Base-by-base conservation (phyloP, 2,888 invertebrate species). In the Caenorhabditis sulstoni region DNA sequence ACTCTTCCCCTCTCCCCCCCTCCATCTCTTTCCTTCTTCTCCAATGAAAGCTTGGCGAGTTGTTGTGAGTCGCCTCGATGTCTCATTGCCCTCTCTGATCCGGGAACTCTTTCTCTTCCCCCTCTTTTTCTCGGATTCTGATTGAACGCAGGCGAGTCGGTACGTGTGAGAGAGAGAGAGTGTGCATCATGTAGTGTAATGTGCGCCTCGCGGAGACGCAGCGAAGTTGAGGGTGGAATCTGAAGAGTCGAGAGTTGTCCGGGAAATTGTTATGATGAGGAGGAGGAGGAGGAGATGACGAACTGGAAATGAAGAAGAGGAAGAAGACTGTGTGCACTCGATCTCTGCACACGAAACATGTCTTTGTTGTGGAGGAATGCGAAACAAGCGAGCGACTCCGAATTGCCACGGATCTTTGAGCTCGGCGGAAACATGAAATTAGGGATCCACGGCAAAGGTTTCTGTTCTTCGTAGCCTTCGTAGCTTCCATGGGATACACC, bases 111-210 rank as follows among this genome's bases (percentile, higher is more conserved):
- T 29, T 29, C 41, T 52, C 44, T 14, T 1, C 11, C 12, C 22
- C 41, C 29, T 29, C 29, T 7, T 29, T 29, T 29, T 29, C 29
- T 29, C 16, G 23, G 55, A 53, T 62, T 64, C 71, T 71, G 71
- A 71, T 71, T 71, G 71, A 71, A 71, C 71, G 57, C 55, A 57
- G 55, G 61, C 59, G 29, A 68, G 23, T 12, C 53, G 37, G 71
- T 61, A 44, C n/a, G 66, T 66, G n/a, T n/a, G n/a, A 29, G 29
- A 29, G 29, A 29, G 29, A 29, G 57, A 55, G 44, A 41, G 67
- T 67, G 57, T 67, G 66, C 58, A 58, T 57, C 57, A 47, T 35
- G 39, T n/a, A 71, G 71, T 71, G 71, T 71, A 71, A 71, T 71
- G 62, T 71, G 71, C 71, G 71, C 41, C 41, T 71, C 53, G 44